These are phyloP conservation scores for Vulpes lagopus DNA, from an alignment of 2,113 vertebrate species.

Conservation along the genomic window DNA sequence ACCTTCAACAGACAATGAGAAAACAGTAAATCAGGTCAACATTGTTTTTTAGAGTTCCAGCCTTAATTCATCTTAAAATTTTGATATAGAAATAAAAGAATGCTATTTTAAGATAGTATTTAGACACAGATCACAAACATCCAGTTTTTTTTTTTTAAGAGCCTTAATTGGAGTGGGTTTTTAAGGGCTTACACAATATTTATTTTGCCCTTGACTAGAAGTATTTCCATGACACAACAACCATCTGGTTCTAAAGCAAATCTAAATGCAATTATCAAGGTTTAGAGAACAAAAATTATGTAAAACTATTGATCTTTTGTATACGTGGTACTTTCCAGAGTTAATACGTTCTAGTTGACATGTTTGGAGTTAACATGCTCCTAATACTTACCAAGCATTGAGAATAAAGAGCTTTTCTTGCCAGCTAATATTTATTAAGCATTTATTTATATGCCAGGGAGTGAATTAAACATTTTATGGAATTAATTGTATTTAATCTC, in stretches of 20 bases:
- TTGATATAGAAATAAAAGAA: constrained; percentile 53
- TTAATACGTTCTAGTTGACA: neutral
- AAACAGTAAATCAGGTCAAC: neutral
- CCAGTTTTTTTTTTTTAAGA: neutral
- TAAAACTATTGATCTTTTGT: constrained; percentile 7
- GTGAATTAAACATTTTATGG: neutral
- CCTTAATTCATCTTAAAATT: constrained; percentile 27
- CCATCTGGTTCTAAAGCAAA: neutral
- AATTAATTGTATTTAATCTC: neutral
- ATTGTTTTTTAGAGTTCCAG: neutral
- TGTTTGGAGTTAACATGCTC: neutral
- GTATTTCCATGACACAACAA: neutral
- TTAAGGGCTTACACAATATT: neutral
- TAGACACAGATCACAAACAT: neutral
- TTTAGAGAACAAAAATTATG: neutral
- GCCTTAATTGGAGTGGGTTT: neutral
- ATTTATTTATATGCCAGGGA: neutral
- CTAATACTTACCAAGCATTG: neutral
- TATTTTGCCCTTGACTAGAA: neutral
- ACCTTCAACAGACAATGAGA: neutral
- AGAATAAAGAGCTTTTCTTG: neutral
- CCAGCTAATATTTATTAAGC: neutral
- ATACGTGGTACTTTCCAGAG: neutral
- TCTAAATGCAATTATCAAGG: neutral
- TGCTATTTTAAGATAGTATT: constrained; percentile 22